Evolutionary conservation across 2,797 vertebrate genomes (phyloP).

Genomic region (Notolabrus celidotus): DNA sequence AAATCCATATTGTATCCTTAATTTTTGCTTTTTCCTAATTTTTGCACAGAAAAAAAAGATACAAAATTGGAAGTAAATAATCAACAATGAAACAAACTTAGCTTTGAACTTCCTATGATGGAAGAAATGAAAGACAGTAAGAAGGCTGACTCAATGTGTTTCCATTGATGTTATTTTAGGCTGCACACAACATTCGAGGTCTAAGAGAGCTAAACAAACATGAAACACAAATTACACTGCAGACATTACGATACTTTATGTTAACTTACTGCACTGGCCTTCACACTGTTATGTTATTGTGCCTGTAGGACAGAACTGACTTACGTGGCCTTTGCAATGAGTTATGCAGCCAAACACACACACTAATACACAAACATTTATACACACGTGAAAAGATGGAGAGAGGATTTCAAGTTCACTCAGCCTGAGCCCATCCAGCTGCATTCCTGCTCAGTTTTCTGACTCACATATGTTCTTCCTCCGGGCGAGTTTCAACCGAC

Average conservation of each 20-base stretch:
- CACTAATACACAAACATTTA: no score
- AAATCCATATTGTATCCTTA: no score
- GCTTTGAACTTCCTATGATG: no score
- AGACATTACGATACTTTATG: not conserved
- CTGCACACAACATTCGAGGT: not conserved
- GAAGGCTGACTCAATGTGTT: no score
- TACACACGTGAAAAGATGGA: not conserved
- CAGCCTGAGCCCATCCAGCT: conserved; percentile 2
- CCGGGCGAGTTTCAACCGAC: conserved; percentile 10
- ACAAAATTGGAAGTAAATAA: no score
- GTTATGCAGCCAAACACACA: not conserved
- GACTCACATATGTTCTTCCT: conserved; percentile 6
- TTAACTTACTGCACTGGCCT: not conserved
- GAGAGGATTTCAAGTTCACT: not conserved
- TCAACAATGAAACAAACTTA: no score
- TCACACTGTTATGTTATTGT: not conserved
- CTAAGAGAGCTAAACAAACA: not conserved
- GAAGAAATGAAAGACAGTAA: no score
- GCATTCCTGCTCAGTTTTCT: not conserved
- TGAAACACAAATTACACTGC: not conserved
- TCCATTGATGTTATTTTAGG: no score
- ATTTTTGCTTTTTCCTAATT: no score
- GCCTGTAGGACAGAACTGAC: conserved; percentile 22
- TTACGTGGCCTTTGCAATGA: not conserved
- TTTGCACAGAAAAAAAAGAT: no score